Conservation (phyloP, 2,888 invertebrate genomes). For the Salpingus planirostris region DNA sequence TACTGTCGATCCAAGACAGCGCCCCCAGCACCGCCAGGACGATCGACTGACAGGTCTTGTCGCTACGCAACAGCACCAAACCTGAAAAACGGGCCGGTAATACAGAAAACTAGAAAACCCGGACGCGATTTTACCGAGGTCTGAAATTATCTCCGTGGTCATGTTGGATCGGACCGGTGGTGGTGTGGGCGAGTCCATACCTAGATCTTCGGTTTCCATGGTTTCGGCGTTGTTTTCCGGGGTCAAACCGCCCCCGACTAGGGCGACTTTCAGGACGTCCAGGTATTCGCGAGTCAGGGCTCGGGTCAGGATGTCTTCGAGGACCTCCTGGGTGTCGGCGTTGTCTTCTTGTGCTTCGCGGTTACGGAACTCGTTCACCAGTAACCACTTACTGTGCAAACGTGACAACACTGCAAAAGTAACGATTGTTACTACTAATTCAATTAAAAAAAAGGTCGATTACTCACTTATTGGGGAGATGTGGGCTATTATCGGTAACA, state of each 20-base stretch:
- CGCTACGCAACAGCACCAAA: conserved; percentile 55
- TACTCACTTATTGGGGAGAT: conserved; percentile 70
- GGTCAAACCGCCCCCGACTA: conserved; percentile 59
- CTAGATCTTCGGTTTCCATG: conserved; percentile 59
- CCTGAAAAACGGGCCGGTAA: too few relatives aligned
- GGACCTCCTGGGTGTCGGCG: conserved; percentile 71
- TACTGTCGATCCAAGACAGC: conserved; percentile 81
- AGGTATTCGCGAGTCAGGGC: conserved; percentile 82
- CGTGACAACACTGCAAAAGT: conserved; percentile 53
- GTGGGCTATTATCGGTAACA: conserved; percentile 70
- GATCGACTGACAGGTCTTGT: conserved; percentile 54
- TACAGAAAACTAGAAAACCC: too few relatives aligned
- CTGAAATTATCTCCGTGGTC: conserved; percentile 68
- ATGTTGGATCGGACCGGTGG: conserved; percentile 35
- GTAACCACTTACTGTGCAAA: conserved; percentile 69
- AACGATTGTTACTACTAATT: not conserved
- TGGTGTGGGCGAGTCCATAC: conserved; percentile 59
- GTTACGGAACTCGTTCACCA: conserved; percentile 66
- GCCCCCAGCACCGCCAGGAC: conserved; percentile 56
- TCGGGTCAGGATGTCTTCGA: conserved; percentile 78
- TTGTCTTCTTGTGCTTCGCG: conserved; percentile 70
- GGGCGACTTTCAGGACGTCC: conserved; percentile 65
- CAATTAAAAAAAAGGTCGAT: conserved; percentile 2
- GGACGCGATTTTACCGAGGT: too few relatives aligned
- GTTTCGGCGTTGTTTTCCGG: conserved; percentile 46